Evolutionary conservation across 2,888 invertebrate genomes (phyloP).

Genomic region (Euproctis similis): DNA sequence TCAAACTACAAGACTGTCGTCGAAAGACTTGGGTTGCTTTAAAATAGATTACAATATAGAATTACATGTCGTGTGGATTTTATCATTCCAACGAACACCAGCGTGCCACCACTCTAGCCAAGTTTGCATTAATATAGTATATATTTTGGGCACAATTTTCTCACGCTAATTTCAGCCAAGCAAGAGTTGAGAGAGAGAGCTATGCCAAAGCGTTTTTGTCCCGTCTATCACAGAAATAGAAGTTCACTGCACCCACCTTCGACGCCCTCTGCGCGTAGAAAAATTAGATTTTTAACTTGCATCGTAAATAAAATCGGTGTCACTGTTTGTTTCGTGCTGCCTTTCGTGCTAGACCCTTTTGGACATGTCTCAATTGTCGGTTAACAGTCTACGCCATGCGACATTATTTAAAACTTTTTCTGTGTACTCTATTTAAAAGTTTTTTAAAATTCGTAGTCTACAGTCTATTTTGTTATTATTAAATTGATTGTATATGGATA

Average conservation of each 20-base stretch:
- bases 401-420: no score
- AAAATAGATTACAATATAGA: no score
- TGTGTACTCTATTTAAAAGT: no score
- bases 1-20: no score
- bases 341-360: constrained; percentile 16
- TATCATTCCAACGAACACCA: neutral
- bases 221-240: constrained; percentile 44
- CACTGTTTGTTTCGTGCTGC: constrained; percentile 13
- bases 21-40: no score
- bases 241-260: constrained; percentile 51
- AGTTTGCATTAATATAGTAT: constrained; percentile 12
- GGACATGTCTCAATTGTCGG: neutral
- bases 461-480: constrained; percentile 2
- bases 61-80: neutral
- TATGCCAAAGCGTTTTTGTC: constrained; percentile 58
- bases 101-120: constrained; percentile 19
- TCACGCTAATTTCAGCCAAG: constrained; percentile 53
- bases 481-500: no score
- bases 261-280: constrained; percentile 41
- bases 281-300: constrained; percentile 37
- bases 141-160: constrained; percentile 28
- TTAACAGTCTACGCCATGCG: constrained; percentile 19
- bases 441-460: constrained; percentile 2
- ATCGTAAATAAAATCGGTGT: constrained; percentile 15
- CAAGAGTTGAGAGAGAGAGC: no score